phyloP scores from a whole-genome alignment of 2,888 invertebrate genomes.

The Torymus aiolomorphi region DNA sequence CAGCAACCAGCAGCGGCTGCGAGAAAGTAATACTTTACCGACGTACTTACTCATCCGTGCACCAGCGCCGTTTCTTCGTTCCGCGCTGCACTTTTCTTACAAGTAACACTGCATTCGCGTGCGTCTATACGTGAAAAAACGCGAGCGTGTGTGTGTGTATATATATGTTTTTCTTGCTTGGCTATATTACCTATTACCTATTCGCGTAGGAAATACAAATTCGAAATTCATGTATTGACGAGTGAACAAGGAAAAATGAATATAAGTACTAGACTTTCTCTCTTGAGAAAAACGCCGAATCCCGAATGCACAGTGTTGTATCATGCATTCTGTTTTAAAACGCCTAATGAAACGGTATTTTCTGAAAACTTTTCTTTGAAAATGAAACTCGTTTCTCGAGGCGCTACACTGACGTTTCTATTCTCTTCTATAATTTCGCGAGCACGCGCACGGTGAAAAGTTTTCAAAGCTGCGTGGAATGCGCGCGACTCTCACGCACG shows the following conservation, averaged over 20 bases:
- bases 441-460: too few species aligned
- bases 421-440: neutral
- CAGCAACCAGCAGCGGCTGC: neutral
- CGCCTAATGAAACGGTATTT: neutral
- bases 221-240: conserved; percentile 5
- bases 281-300: conserved; percentile 1
- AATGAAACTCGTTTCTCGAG: conserved; percentile 16
- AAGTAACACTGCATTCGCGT: too few species aligned
- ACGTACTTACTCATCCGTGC: conserved; percentile 25
- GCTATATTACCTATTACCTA: too few species aligned
- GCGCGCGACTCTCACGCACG: too few species aligned
- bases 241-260: conserved; percentile 29
- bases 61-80: too few species aligned
- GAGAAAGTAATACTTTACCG: conserved; percentile 26
- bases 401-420: conserved; percentile 1
- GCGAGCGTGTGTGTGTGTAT: too few species aligned
- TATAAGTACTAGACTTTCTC: conserved; percentile 1
- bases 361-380: neutral
- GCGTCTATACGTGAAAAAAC: too few species aligned
- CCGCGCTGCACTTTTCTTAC: too few species aligned
- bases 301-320: too few species aligned
- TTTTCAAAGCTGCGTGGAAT: too few species aligned
- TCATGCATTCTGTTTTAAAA: neutral
- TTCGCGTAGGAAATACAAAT: neutral
- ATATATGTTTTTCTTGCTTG: too few species aligned